phyloP scores from a whole-genome alignment of 2,113 vertebrate genomes.

The Dromas ardeola region DNA sequence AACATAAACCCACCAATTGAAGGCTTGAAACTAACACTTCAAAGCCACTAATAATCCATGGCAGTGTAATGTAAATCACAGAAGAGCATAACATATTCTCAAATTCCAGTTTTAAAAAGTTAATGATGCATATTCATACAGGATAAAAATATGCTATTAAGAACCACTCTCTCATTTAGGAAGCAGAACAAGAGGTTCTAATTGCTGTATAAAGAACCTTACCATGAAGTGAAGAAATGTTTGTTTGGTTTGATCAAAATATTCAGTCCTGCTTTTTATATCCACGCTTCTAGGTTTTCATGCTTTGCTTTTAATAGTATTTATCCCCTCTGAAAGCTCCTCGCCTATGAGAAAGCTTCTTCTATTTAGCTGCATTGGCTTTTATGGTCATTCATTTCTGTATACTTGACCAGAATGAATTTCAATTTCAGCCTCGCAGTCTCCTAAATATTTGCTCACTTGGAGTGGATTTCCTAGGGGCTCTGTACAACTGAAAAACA shows the following conservation, averaged over 20 bases:
- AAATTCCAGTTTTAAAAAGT: background rate
- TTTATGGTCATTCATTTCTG: background rate
- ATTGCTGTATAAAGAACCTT: background rate
- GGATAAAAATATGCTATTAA: background rate
- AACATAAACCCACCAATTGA: background rate
- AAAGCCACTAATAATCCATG: background rate
- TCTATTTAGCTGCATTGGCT: background rate
- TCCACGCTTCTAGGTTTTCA: background rate
- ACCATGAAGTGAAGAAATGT: background rate
- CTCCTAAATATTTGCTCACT: slow-evolving; percentile 6
- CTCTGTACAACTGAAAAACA: background rate
- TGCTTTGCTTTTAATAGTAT: slow-evolving; percentile 11
- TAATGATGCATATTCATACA: background rate
- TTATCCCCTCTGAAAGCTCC: background rate
- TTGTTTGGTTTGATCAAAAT: background rate
- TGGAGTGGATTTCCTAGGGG: background rate
- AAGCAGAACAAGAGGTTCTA: background rate
- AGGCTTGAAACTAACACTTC: slow-evolving; percentile 2
- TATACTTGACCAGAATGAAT: background rate
- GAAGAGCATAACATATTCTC: background rate
- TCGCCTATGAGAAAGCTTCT: background rate
- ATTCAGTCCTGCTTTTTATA: background rate
- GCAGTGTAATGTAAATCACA: background rate
- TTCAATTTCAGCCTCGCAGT: background rate
- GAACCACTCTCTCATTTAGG: background rate